Evolutionary conservation across 2,797 vertebrate species (phyloP).

Genomic region (Lateolabrax maculatus): DNA sequence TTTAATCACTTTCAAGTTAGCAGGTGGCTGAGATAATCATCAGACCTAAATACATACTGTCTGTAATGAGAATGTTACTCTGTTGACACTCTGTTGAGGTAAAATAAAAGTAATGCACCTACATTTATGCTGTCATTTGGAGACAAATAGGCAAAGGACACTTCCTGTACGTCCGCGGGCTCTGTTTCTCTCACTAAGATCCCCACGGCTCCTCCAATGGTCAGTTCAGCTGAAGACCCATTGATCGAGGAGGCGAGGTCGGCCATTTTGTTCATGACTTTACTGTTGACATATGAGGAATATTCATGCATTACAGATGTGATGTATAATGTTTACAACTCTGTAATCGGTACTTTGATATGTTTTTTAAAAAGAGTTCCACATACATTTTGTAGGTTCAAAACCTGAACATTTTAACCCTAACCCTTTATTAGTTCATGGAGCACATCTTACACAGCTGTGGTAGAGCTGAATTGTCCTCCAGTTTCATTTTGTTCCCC

Average conservation of each 20-base stretch:
- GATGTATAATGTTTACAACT: background rate
- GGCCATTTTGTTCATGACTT: background rate
- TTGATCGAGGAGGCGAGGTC: background rate
- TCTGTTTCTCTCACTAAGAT: conserved; percentile 40
- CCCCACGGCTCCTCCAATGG: conserved; percentile 43
- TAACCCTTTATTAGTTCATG: background rate
- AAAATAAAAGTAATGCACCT: conserved; percentile 40
- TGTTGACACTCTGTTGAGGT: background rate
- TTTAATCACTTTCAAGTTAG: conserved; percentile 8
- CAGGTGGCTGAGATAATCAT: background rate
- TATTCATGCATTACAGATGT: background rate
- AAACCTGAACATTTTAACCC: too few species aligned
- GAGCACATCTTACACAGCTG: conserved; percentile 59
- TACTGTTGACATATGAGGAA: conserved; percentile 49
- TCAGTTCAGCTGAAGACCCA: conserved; percentile 14
- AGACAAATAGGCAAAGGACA: conserved; percentile 44
- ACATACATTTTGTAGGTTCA: background rate
- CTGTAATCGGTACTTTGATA: background rate
- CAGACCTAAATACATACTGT: background rate
- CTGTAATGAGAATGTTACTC: background rate
- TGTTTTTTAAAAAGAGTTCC: background rate
- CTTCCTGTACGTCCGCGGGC: accelerated
- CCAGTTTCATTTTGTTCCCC: too few species aligned
- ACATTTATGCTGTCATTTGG: conserved; percentile 46
- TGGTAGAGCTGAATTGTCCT: accelerated